Percentiles rank a stretch among this genome's conserved stretches.
phyloP scores from a whole-genome alignment of 2,888 invertebrate genomes.

The Microplitis manilae region DNA sequence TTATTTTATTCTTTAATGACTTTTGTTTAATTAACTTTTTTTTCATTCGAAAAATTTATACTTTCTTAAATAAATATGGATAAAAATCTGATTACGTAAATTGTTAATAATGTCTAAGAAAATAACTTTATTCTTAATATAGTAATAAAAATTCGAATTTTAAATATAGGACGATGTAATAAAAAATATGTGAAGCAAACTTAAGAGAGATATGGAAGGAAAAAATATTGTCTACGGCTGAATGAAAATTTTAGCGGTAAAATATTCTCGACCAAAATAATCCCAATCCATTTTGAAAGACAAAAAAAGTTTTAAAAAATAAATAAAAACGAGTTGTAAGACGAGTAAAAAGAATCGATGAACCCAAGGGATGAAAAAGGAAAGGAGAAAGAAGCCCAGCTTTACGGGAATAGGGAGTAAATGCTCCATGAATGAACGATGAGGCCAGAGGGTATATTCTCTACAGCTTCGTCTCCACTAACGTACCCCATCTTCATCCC shows the following conservation, averaged over 20 bases:
- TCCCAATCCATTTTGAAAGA: conserved; percentile 66
- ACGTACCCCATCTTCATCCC: conserved; percentile 13
- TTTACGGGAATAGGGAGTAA: conserved; percentile 69
- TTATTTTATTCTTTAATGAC: neutral
- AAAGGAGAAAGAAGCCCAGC: conserved; percentile 56
- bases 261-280: conserved; percentile 63
- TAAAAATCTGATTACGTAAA: neutral
- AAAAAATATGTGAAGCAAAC: neutral
- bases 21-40: conserved; percentile 1
- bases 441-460: conserved; percentile 60
- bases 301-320: conserved; percentile 62
- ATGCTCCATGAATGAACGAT: conserved; percentile 72
- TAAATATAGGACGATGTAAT: neutral
- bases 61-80: neutral
- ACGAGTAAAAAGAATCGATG: conserved; percentile 24
- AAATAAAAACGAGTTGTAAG: conserved; percentile 15
- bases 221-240: neutral
- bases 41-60: neutral
- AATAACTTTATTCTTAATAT: too few species aligned
- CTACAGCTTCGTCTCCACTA: conserved; percentile 36
- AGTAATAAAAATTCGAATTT: too few species aligned
- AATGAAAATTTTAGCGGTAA: conserved; percentile 46
- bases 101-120: neutral
- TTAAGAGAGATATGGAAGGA: neutral
- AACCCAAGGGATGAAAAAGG: conserved; percentile 37